phyloP scores from a whole-genome alignment of 2,797 vertebrate species.

The Tokudaia tokunoshimensis region DNA sequence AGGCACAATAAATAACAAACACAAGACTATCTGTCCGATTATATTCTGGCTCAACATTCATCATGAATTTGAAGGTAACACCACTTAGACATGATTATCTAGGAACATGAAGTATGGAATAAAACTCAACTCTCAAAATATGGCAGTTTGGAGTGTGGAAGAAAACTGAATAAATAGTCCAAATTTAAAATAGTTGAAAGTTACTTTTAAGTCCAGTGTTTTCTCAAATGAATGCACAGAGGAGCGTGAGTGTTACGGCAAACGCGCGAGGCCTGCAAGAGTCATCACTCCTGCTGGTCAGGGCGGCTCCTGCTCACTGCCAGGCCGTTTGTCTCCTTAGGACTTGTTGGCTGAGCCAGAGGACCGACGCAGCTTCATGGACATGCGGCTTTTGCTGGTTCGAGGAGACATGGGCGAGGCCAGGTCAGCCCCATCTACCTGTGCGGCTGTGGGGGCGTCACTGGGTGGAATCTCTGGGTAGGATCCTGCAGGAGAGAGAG shows the following conservation, averaged over 20 bases:
- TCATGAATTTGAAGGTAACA: conserved; percentile 82
- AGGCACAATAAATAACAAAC: conserved; percentile 87
- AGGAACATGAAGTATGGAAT: conserved; percentile 83
- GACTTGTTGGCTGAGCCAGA: conserved; percentile 99
- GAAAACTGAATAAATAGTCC: conserved; percentile 72
- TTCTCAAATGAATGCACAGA: conserved; percentile 86
- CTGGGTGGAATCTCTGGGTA: conserved; percentile 95
- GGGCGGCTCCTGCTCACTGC: conserved; percentile 62
- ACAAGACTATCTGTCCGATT: conserved; percentile 83
- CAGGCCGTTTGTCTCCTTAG: conserved; percentile 85
- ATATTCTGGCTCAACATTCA: conserved; percentile 81
- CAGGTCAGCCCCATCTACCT: conserved; percentile 94
- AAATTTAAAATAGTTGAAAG: conserved; percentile 87
- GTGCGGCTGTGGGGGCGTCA: conserved; percentile 92
- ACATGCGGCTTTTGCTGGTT: conserved; percentile 99
- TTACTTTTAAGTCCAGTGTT: conserved; percentile 88
- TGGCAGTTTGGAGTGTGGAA: conserved; percentile 79
- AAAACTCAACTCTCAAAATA: conserved; percentile 73
- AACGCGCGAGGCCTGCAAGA: not conserved
- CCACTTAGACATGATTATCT: conserved; percentile 81
- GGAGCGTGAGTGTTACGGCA: conserved; percentile 65
- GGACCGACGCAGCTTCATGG: conserved; percentile 98
- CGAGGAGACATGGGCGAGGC: conserved; percentile 98
- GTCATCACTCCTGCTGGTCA: conserved; percentile 49
- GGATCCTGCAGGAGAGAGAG: conserved; percentile 91